Percentiles rank a stretch among this genome's conserved stretches.
Evolutionary conservation across 2,888 invertebrate species (phyloP).

Genomic region (Syrista parreyssii): DNA sequence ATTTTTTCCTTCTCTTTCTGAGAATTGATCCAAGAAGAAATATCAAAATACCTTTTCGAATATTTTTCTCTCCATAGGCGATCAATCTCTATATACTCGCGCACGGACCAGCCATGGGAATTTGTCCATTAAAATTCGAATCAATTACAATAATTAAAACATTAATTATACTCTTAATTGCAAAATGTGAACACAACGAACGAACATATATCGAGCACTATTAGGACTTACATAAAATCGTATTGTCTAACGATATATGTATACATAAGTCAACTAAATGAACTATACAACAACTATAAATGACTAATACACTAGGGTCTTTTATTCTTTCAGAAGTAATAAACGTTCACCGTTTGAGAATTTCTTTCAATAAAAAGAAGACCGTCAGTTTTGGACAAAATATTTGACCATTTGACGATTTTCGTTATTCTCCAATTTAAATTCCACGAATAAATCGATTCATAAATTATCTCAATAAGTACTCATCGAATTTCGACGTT

Average conservation of each 20-base stretch:
- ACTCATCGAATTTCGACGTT: neutral
- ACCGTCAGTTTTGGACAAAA: neutral
- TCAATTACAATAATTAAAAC: conserved; percentile 29
- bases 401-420: neutral
- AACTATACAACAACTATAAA: too few relatives aligned
- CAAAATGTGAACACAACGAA: conserved; percentile 38
- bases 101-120: conserved; percentile 21
- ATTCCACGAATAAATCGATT: neutral
- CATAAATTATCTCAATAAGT: neutral
- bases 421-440: neutral
- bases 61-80: neutral
- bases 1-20: neutral
- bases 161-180: conserved; percentile 34
- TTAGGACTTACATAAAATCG: neutral
- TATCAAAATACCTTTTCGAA: neutral
- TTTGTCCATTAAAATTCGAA: conserved; percentile 7
- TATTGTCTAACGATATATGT: neutral
- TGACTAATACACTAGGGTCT: too few relatives aligned
- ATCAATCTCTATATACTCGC: neutral
- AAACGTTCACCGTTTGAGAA: neutral
- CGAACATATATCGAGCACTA: neutral
- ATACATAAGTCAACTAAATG: too few relatives aligned
- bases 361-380: neutral
- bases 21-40: neutral
- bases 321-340: neutral